Evolutionary conservation across 2,888 invertebrate genomes (phyloP).

Genomic region (Pteria penguin): DNA sequence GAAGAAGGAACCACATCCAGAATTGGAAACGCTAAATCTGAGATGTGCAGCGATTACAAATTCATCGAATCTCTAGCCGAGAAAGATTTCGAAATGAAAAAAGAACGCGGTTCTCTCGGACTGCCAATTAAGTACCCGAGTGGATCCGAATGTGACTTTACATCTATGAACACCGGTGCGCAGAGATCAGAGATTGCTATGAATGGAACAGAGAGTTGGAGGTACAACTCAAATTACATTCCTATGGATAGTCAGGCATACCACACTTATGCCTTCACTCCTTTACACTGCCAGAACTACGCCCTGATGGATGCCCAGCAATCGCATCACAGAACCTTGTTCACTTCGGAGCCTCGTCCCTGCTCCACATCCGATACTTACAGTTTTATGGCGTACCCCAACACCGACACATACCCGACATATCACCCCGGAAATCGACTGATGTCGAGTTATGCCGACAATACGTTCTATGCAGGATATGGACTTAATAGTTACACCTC

Average conservation of each 20-base stretch:
- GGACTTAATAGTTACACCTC: neutral
- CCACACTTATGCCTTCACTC: neutral
- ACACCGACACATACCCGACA: neutral
- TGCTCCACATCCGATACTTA: neutral
- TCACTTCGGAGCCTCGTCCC: neutral
- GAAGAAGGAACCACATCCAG: neutral
- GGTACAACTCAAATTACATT: neutral
- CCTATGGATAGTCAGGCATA: neutral
- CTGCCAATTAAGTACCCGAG: constrained; percentile 11
- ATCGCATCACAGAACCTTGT: neutral
- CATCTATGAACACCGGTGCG: neutral
- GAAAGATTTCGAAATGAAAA: no score
- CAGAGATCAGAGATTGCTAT: neutral
- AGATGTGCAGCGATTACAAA: neutral
- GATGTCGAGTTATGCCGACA: neutral
- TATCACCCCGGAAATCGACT: neutral
- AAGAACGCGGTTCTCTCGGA: constrained; percentile 1
- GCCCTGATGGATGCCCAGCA: neutral
- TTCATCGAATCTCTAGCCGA: neutral
- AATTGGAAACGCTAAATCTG: neutral
- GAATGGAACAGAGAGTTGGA: neutral
- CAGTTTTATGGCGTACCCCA: neutral
- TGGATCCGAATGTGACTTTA: neutral
- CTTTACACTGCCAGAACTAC: neutral
- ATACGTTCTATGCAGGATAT: neutral